Base-by-base conservation (phyloP, 2,888 invertebrate genomes). In the Linyphia triangularis region DNA sequence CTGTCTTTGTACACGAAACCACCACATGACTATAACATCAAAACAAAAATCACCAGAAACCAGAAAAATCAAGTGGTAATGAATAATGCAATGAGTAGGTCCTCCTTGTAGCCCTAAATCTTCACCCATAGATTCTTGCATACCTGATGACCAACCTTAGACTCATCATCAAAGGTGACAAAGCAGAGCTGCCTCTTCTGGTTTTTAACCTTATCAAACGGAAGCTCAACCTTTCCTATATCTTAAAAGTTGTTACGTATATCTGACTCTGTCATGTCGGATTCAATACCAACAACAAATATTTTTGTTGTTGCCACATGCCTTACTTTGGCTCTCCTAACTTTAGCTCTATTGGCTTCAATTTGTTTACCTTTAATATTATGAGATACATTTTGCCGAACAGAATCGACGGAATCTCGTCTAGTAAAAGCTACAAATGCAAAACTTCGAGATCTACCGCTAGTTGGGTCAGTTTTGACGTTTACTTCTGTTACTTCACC, bases 181-280 rank as follows among this genome's bases (percentile, higher is more conserved):
- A 99, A 99, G 93, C 98, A 98, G 95, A 99, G 99, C 89, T 97
- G 97, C 94, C 98, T 97, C 92, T 98, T 95, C 93, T 98, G 97
- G 93, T 97, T 98, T 95, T 98, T 98, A 93, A 96, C 96, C 93
- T 98, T 98, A 93, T 99, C 99, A 92, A 97, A 98, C 88, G 99
- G 99, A 96, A 98, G 96, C 93, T 99, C 99, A 85, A 98, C 89
- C 91, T 95, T 96, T 93, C 98, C 98, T 94, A 96, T 98, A 93
- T 97, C 96, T 91, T 95, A 95, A 92, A 99, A 99, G 94, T 97
- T 98, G 91, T 95, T 95, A 93, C 96, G 97, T 92, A 99, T 98
- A 93, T 98, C 98, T 92, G 97, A 97, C 93, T 99, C 98, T n/a
- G n/a, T n/a, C n/a, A n/a, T n/a, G n/a, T n/a, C n/a, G n/a, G n/a